Base-by-base conservation (phyloP, 2,797 vertebrate species). In the Propithecus perrieri region DNA sequence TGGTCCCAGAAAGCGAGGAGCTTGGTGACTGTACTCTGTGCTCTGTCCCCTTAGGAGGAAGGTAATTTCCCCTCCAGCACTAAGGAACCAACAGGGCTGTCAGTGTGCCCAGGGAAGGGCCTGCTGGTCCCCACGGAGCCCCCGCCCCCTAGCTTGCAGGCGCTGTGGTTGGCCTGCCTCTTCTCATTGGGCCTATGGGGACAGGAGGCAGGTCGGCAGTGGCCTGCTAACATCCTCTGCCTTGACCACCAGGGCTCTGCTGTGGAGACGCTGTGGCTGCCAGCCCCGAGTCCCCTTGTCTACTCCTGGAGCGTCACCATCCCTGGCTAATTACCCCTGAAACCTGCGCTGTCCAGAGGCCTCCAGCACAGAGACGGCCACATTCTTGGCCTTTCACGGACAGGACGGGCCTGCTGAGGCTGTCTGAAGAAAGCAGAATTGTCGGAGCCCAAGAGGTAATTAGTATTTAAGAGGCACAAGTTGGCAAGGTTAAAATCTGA, bases 381-480 rank as follows among this genome's bases (percentile, higher is more conserved):
- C 65, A 33, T 5, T 14, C 50, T 30, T 78, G 65, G 86, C 86
- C 71, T 80, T 85, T 84, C 20, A 17, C 1, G 0, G 71, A 53
- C n/a, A 96, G 83, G 53, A 94, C 24, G 41, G 59, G 72, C 57
- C 90, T 80, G 55, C 84, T 69, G 65, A 84, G 81, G 30, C 72
- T 91, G 76, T 92, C 94, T 92, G 65, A 90, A 92, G 92, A 93
- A 94, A 96, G 87, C 50, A 94, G 55, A 92, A 79, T 84, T 96
- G 86, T 96, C 96, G 91, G 84, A 92, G 57, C 86, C 85, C 5
- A 63, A 33, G 79, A 96, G 81, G 96, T 98, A 97, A 98, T 98
- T 98, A 96, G 97, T 97, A 95, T 98, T 98, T 97, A 97, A 98
- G 97, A 98, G 96, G 79, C 57, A 96, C 90, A 97, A 94, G 12